Base-by-base conservation (phyloP, 2,888 invertebrate genomes). In the Tryphoninae sp. region DNA sequence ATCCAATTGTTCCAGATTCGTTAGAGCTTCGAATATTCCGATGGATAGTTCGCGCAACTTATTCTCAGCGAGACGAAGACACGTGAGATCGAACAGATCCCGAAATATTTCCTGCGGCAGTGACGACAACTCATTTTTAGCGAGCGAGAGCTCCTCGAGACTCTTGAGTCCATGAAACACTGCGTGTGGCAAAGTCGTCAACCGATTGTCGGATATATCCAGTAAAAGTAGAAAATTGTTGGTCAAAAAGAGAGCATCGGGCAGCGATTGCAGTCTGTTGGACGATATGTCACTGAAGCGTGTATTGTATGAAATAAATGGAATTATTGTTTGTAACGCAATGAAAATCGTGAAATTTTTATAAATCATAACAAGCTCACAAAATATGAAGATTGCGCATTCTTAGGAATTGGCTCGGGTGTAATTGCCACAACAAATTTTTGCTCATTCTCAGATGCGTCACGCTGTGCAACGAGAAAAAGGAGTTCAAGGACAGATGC, bases 141-240 rank as follows among this genome's bases (percentile, higher is more conserved):
- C 95, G 61, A 96, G 89, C 87, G 96, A 95, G 67, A 96, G 92
- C 71, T 95, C 95, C 86, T 94, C 94, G 49, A 96, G 92, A 87
- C 94, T 95, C 85, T 93, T 93, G 45, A 95, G 92, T 1, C 89
- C 91, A 8, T 83, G 83, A 61, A 96, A 96, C 81, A 95, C 93
- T 1, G 93, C 93, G 2, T 93, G 92, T 0, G 96, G 95, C 33
- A 96, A 90, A 88, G 94, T 94, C 86, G 95, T 95, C 23, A 97
- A 93, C 76, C 94, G 94, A 90, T 97, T 97, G 87, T 95, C 95
- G 84, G 96, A 96, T 88, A 97, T 93, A 89, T 96, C 95, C 69
- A 95, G 89, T 87, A 95, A 95, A 67, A 93, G 76, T 74, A 92
- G 71, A 2, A 86, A 86, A 45, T 75, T 86, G 16, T 89, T 91